These are phyloP conservation scores for Perizoma flavofasciatum DNA, from an alignment of 2,888 invertebrate species.

Conservation along the genomic window DNA sequence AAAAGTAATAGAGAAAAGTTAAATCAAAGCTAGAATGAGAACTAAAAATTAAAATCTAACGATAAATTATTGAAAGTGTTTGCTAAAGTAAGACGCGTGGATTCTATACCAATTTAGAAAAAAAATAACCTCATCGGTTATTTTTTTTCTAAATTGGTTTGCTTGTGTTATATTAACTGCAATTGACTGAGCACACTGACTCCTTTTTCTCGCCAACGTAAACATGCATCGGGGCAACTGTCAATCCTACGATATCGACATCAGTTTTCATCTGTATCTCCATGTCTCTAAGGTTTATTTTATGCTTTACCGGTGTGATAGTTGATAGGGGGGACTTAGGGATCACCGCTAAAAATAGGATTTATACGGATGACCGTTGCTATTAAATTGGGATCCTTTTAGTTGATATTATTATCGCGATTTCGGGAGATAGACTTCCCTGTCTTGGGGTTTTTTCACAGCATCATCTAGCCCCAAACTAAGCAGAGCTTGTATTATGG, in stretches of 20 bases:
- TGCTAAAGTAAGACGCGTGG: no score
- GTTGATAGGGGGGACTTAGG: slow-evolving; percentile 19
- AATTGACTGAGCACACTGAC: neutral
- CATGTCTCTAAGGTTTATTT: slow-evolving; percentile 7
- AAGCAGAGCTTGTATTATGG: no score
- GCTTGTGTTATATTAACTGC: no score
- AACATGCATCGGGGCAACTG: slow-evolving; percentile 6
- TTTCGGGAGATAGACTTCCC: slow-evolving; percentile 11
- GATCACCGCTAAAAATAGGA: slow-evolving; percentile 34
- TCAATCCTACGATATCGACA: slow-evolving; percentile 13
- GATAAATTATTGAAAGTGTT: no score
- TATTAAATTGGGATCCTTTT: slow-evolving; percentile 27
- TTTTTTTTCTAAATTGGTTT: no score
- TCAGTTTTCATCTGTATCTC: slow-evolving; percentile 8
- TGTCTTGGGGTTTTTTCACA: no score
- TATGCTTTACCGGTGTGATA: slow-evolving; percentile 1
- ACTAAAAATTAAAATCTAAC: no score
- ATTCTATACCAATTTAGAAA: no score
- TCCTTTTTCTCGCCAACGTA: slow-evolving; percentile 9
- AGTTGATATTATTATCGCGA: slow-evolving; percentile 29
- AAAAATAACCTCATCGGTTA: no score
- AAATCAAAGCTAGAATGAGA: no score
- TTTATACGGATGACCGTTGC: slow-evolving; percentile 29
- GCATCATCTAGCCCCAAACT: no score
- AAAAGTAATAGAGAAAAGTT: no score